Conservation (phyloP, 2,797 vertebrate genomes). For the Columba guinea region DNA sequence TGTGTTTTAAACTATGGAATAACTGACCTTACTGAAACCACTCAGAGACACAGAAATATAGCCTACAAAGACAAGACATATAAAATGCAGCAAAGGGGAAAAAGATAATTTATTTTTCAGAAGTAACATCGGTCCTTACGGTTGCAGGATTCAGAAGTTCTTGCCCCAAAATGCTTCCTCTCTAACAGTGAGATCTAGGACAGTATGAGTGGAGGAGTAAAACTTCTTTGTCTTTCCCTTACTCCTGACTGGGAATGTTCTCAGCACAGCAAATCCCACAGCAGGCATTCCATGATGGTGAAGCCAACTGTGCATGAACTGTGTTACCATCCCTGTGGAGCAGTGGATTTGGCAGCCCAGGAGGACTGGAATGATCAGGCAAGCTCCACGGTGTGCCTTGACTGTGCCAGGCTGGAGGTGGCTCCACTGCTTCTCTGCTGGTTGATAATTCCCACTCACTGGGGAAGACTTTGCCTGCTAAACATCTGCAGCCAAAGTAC, state of each 20-base stretch:
- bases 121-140: not conserved
- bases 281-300: not conserved
- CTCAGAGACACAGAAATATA: not conserved
- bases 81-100: not conserved
- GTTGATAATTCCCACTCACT: not conserved
- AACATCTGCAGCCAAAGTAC: not conserved
- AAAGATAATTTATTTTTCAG: not conserved
- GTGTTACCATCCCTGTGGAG: accelerated
- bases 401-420: not conserved
- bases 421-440: not conserved
- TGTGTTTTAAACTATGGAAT: not conserved
- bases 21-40: not conserved
- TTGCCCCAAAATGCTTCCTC: not conserved
- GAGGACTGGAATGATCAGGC: not conserved
- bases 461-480: not conserved
- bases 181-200: not conserved
- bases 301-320: not conserved
- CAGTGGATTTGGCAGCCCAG: not conserved
- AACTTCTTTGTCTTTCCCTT: not conserved
- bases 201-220: not conserved
- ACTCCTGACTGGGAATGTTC: not conserved
- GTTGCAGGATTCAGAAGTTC: not conserved
- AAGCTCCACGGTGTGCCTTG: not conserved
- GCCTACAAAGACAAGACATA: not conserved
- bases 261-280: not conserved